Conservation (phyloP, 2,797 vertebrate species). For the Argentina silus region DNA sequence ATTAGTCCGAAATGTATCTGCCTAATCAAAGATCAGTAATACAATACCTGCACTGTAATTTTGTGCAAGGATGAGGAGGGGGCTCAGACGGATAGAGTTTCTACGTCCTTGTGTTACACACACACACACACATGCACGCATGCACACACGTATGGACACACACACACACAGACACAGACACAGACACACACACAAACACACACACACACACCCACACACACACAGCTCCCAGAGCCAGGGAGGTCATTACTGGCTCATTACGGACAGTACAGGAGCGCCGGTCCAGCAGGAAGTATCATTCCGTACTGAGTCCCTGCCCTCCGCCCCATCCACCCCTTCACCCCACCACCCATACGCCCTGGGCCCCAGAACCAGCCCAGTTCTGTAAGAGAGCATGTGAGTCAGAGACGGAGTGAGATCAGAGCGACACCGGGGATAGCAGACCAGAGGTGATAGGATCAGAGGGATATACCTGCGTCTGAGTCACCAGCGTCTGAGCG, state of each 20-base stretch:
- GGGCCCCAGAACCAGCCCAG: constrained; percentile 23
- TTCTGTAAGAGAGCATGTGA: constrained; percentile 26
- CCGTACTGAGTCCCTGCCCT: constrained; percentile 16
- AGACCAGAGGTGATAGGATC: constrained; percentile 12
- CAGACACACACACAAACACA: constrained; percentile 8
- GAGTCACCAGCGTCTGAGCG: constrained; percentile 3
- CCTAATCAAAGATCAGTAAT: constrained; percentile 89
- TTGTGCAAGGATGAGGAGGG: constrained; percentile 57
- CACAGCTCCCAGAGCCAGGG: too few relatives aligned
- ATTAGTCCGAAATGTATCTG: constrained; percentile 72
- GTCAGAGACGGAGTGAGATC: constrained; percentile 21
- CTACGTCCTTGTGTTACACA: constrained; percentile 76
- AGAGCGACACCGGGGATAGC: constrained; percentile 18
- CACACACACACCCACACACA: background rate
- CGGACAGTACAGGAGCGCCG: constrained; percentile 40
- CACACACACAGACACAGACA: constrained; percentile 5
- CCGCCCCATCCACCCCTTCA: background rate
- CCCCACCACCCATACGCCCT: background rate
- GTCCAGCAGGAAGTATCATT: constrained; percentile 53
- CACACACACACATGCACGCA: constrained; percentile 38
- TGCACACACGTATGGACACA: background rate
- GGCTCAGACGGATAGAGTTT: constrained; percentile 66
- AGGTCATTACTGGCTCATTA: constrained; percentile 60
- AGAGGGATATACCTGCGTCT: constrained; percentile 17
- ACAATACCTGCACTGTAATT: constrained; percentile 76